Evolutionary conservation across 2,888 invertebrate genomes (phyloP), one percentile per base, ranked within the genome.

Genomic region (Tuberolachnus salignus): DNA sequence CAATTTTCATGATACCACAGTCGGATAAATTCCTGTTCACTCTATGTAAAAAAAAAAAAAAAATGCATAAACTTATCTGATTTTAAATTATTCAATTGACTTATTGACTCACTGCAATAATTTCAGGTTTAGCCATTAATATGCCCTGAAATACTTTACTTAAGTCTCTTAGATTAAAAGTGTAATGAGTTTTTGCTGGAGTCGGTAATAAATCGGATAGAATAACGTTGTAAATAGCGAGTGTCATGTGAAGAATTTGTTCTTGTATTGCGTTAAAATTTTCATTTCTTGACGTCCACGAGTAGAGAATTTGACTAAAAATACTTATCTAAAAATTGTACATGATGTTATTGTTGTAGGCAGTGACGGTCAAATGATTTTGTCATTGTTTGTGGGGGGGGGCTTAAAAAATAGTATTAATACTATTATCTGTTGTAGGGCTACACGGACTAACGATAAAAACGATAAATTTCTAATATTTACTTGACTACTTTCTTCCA

Each of bases 1-100:
- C 94, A 94, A 4, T 92, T 90, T 88, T 97, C 97, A 85, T 97
- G 97, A 4, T 94, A 88, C 97, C 97, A 98, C 75, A 98, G 88
- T 83, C 94, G 88, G 81, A 94, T 92, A 81, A 97, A 88, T 85
- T 96, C 95, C 82, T 92, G 91, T 0, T 91, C 88, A 67, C 95
- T 93, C 82, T 89, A 89, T 88, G 97, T 87, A 81, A 91, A 91
- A 21, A 91, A 87, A 49, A 14, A n/a, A n/a, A n/a, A n/a, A n/a
- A n/a, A n/a, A n/a, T n/a, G n/a, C 14, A 49, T 49, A 49, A 6
- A 49, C 10, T 49, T 61, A 61, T 21, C 9, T 26, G 4, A 13
- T 26, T 26, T 26, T 61, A 21, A 13, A 13, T 61, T 26, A 23
- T 13, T 6, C 11, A 34, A 34, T 34, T 6, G 3, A 34, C 34